These are phyloP conservation scores for Philereme vetulata DNA, from an alignment of 2,888 invertebrate genomes.

Conservation along the genomic window DNA sequence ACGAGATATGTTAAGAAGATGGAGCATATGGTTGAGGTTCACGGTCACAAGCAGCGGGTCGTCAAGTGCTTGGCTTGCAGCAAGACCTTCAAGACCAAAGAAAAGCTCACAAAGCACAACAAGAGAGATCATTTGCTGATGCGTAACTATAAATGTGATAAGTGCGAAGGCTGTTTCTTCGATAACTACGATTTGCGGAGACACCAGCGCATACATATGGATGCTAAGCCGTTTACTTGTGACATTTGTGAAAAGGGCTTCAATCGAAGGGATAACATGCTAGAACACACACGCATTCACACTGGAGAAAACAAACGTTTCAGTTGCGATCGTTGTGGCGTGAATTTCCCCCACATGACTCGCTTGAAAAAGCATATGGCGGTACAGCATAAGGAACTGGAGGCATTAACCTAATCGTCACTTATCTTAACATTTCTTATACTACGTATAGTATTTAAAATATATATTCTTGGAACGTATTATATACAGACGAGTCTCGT, in stretches of 20 bases:
- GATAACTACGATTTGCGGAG: slow-evolving; percentile 41
- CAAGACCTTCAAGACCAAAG: slow-evolving; percentile 44
- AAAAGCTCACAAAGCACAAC: slow-evolving; percentile 48
- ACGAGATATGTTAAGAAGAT: slow-evolving; percentile 46
- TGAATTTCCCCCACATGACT: slow-evolving; percentile 4
- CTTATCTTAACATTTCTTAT: background rate
- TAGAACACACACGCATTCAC: slow-evolving; percentile 19
- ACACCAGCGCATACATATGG: slow-evolving; percentile 50
- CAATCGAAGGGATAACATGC: slow-evolving; percentile 20
- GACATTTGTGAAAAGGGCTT: slow-evolving; percentile 13
- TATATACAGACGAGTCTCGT: no score
- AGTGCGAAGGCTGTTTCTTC: slow-evolving; percentile 65
- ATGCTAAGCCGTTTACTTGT: slow-evolving; percentile 12
- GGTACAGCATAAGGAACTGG: slow-evolving; percentile 12
- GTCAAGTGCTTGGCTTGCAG: slow-evolving; percentile 57
- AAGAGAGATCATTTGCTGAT: slow-evolving; percentile 63
- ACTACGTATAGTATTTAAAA: no score
- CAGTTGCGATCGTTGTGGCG: slow-evolving; percentile 13
- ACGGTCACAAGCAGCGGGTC: slow-evolving; percentile 44
- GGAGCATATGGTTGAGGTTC: slow-evolving; percentile 51
- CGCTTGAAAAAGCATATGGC: slow-evolving; percentile 12
- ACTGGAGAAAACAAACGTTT: slow-evolving; percentile 10
- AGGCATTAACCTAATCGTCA: background rate
- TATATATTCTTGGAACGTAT: no score
- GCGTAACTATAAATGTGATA: slow-evolving; percentile 58